A percentile compares a stretch with the other conserved stretches of the same genome.
Evolutionary conservation across 2,797 vertebrate genomes (phyloP).

Genomic region (Gouania willdenowi): DNA sequence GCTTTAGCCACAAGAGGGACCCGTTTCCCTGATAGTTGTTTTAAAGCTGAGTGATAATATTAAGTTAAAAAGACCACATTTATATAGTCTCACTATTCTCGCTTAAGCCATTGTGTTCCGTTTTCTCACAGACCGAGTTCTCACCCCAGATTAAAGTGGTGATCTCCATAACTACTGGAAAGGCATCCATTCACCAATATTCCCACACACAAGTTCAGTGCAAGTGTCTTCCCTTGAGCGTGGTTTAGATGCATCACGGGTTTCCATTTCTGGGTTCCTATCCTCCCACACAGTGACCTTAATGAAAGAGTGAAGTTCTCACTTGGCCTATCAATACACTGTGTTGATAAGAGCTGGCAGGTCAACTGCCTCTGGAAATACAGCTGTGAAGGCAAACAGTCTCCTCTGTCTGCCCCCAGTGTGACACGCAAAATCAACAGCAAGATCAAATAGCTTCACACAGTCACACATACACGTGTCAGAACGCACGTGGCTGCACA

Average conservation of each 20-base stretch:
- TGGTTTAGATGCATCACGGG: conserved; percentile 56
- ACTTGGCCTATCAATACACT: conserved; percentile 65
- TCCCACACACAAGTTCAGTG: conserved; percentile 62
- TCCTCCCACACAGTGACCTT: conserved; percentile 62
- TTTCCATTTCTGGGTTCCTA: conserved; percentile 59
- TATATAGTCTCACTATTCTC: conserved; percentile 17
- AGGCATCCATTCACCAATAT: conserved; percentile 44
- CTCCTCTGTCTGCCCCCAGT: conserved; percentile 38
- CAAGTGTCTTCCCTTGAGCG: conserved; percentile 56
- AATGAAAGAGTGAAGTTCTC: conserved; percentile 64
- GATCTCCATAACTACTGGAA: conserved; percentile 28
- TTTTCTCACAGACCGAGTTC: conserved; percentile 36
- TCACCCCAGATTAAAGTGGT: conserved; percentile 42
- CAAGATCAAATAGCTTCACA: conserved; percentile 55
- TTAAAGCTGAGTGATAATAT: conserved; percentile 4
- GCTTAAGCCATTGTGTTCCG: conserved; percentile 11
- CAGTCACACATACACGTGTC: conserved; percentile 36
- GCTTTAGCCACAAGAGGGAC: conserved; percentile 63
- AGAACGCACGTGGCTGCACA: conserved; percentile 20
- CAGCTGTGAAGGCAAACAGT: conserved; percentile 60
- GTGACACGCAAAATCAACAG: conserved; percentile 44
- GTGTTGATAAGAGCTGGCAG: conserved; percentile 60
- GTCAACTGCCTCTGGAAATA: conserved; percentile 67
- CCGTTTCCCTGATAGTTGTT: conserved; percentile 41
- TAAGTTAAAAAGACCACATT: conserved; percentile 15